Evolutionary conservation across 2,888 invertebrate species (phyloP).

Genomic region (Catocala sponsa): DNA sequence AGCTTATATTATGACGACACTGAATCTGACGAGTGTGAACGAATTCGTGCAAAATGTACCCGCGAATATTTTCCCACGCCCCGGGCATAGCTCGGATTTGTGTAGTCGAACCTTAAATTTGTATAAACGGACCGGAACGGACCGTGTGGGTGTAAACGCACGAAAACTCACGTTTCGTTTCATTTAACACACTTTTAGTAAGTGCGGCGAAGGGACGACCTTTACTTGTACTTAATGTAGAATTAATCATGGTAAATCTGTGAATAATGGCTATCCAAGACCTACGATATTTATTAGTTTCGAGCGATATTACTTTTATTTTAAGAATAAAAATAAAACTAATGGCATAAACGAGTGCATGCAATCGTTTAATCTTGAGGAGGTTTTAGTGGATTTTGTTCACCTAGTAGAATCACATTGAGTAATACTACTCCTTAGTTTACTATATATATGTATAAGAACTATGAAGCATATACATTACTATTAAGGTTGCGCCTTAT

Average conservation of each 20-base stretch:
- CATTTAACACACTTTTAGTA: constrained; percentile 27
- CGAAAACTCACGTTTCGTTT: constrained; percentile 23
- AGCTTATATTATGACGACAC: background rate
- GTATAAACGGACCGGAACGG: constrained; percentile 19
- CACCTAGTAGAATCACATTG: too few relatives aligned
- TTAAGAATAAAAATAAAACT: background rate
- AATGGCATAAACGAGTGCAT: too few relatives aligned
- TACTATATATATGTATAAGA: too few relatives aligned
- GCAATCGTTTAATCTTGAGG: too few relatives aligned
- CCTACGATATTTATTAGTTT: background rate
- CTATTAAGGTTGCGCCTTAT: too few relatives aligned
- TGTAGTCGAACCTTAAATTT: constrained; percentile 24
- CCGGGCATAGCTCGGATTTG: constrained; percentile 13
- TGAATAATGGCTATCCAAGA: constrained; percentile 14
- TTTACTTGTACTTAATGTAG: constrained; percentile 18
- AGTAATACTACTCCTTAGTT: too few relatives aligned
- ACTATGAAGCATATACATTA: too few relatives aligned
- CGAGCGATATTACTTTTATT: background rate
- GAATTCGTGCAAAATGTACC: constrained; percentile 12
- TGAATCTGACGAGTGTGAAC: constrained; percentile 9
- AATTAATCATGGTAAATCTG: constrained; percentile 22
- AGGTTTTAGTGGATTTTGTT: too few relatives aligned
- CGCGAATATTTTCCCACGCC: constrained; percentile 23
- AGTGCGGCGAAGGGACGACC: constrained; percentile 24
- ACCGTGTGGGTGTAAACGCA: constrained; percentile 23